Evolutionary conservation across 2,888 invertebrate genomes (phyloP).

Genomic region (Trachelus stipa): DNA sequence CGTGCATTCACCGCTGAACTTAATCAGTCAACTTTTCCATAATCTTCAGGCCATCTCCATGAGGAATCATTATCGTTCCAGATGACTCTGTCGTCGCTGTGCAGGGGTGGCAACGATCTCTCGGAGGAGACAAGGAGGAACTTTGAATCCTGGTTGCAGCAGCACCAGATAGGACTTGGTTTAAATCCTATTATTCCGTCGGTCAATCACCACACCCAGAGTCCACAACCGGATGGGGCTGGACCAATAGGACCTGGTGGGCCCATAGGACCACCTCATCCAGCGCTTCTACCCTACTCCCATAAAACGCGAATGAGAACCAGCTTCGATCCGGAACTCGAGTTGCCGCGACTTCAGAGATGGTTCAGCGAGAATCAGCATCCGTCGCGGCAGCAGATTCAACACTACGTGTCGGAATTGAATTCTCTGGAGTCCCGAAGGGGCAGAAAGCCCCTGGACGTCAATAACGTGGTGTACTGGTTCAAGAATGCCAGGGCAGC

Average conservation of each 20-base stretch:
- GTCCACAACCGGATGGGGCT: constrained; percentile 66
- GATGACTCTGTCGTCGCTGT: constrained; percentile 85
- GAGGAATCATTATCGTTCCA: constrained; percentile 62
- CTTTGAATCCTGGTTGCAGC: constrained; percentile 85
- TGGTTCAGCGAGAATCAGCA: constrained; percentile 99
- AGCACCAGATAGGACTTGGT: constrained; percentile 59
- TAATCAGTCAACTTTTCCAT: constrained; percentile 54
- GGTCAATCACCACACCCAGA: constrained; percentile 56
- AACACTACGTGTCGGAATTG: constrained; percentile 93
- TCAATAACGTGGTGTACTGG: constrained; percentile 97
- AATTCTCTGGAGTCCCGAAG: constrained; percentile 92
- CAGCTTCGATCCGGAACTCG: constrained; percentile 96
- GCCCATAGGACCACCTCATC: constrained; percentile 72
- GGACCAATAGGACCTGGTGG: constrained; percentile 68
- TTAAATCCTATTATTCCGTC: constrained; percentile 56
- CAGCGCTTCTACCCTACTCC: constrained; percentile 72
- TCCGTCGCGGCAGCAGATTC: constrained; percentile 96
- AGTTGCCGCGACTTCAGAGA: constrained; percentile 93
- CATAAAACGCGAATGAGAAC: constrained; percentile 96
- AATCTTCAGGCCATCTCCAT: constrained; percentile 36
- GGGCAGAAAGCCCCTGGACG: constrained; percentile 93
- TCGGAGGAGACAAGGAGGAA: constrained; percentile 87
- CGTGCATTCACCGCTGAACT: neutral
- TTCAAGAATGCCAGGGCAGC: constrained; percentile 98
- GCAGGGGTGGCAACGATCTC: constrained; percentile 83